Evolutionary conservation across 1,140 invertebrate genomes (phyloP).

Genomic region (Dolichoris vasculosae): DNA sequence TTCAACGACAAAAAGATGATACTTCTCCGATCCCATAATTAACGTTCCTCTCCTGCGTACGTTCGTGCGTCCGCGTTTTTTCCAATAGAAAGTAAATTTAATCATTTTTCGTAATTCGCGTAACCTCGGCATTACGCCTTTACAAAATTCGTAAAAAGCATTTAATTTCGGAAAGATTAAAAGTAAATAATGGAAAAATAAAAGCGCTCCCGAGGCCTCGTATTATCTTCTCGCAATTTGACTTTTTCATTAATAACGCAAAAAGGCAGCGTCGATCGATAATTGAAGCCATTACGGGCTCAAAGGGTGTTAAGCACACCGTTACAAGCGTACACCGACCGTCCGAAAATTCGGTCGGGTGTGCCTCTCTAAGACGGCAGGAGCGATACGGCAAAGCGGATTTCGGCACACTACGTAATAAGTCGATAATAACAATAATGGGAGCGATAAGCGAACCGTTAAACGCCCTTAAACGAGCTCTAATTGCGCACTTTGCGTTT

Average conservation of each 20-base stretch:
- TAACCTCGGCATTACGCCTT: neutral
- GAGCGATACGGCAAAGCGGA: too few species aligned
- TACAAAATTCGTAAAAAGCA: neutral
- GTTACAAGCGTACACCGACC: neutral
- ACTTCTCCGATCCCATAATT: neutral
- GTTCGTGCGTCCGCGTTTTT: too few species aligned
- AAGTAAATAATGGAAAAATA: neutral
- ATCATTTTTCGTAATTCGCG: neutral
- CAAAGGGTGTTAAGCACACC: conserved; percentile 33
- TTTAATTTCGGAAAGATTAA: neutral
- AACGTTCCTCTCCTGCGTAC: neutral
- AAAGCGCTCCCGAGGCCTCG: neutral
- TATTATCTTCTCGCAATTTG: conserved; percentile 29
- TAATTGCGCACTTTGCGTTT: conserved; percentile 67
- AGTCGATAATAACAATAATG: conserved; percentile 74
- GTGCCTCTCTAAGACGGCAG: neutral
- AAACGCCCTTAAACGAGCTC: conserved; percentile 73
- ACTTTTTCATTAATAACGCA: conserved; percentile 29
- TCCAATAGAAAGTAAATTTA: neutral
- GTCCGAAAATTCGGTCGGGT: conserved; percentile 16
- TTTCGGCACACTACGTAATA: conserved; percentile 64
- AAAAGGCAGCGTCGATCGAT: conserved; percentile 20
- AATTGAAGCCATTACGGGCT: conserved; percentile 33
- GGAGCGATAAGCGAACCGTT: conserved; percentile 68
- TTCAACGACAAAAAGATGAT: neutral